Evolutionary conservation across 1,140 invertebrate species (phyloP), one percentile per base, ranked within the genome.

Genomic region (Phymorhynchus buccinoides): DNA sequence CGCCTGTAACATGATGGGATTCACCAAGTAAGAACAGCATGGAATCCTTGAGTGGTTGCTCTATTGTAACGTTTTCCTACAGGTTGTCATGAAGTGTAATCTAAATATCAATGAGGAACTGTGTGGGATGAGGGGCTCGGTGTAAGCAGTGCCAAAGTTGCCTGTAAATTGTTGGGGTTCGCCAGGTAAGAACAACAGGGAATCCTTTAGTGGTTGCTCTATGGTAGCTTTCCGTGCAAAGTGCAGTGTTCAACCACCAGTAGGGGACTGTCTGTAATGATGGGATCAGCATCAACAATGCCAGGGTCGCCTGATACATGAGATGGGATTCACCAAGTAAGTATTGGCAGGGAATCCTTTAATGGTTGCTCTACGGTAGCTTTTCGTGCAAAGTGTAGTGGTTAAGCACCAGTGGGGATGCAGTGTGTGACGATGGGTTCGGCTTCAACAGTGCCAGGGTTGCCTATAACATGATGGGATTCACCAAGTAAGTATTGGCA

Each of bases 71-170:
- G n/a, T 71, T 9, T n/a, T 71, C 14, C 9, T 71, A 30, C 30
- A 7, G n/a, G n/a, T n/a, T n/a, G n/a, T n/a, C n/a, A n/a, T n/a
- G n/a, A n/a, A 14, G 96, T 96, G 94, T 94, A 97, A 0, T 95
- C 93, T 95, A n/a, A 94, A 94, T 86, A 96, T 95, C 0, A 93
- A 94, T 73, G 96, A 95, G 95, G 96, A 96, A 95, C 95, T 85
- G 94, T 97, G n/a, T 97, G 96, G 90, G 96, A 96, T 89, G 96
- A 96, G 88, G 94, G 95, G 83, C 96, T 96, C 88, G 95, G 95
- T 0, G 91, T 96, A 62, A 94, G 92, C 35, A 95, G 96, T 86
- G 96, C 96, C 1, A 93, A 95, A 86, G 94, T 97, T 0, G 93
- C 96, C 32, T 97, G 96, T 56, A 37, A 27, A 9, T 12, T 52